A percentile compares a stretch with the other conserved stretches of the same genome.
phyloP scores from a whole-genome alignment of 2,113 vertebrate species.

The Mirza zaza region DNA sequence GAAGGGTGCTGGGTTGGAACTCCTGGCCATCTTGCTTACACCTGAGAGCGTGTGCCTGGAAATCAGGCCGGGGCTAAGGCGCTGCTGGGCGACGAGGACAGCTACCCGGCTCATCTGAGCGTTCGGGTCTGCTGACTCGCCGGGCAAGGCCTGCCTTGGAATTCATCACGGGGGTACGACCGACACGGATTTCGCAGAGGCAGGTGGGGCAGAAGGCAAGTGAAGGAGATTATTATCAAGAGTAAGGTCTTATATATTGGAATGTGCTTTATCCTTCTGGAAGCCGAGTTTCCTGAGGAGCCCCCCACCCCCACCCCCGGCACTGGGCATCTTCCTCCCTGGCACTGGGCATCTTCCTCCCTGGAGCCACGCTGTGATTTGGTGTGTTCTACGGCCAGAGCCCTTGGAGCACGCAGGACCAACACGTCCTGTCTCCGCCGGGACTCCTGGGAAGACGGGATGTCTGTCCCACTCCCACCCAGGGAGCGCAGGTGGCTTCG shows the following conservation, averaged over 20 bases:
- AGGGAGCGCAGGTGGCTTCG: neutral
- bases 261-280: neutral
- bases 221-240: neutral
- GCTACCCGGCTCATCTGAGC: neutral
- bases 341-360: neutral
- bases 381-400: neutral
- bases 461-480: neutral
- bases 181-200: neutral
- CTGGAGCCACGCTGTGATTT: neutral
- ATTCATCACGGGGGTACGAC: neutral
- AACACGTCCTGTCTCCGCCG: neutral
- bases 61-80: neutral
- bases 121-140: no score
- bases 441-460: neutral
- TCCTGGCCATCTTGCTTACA: neutral
- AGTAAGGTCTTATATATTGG: neutral
- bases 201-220: neutral
- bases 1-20: neutral
- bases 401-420: neutral
- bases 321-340: neutral
- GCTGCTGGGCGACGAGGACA: neutral
- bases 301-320: fast-evolving
- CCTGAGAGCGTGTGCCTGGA: fast-evolving
- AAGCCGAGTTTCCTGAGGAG: neutral
- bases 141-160: neutral